Base-by-base conservation (phyloP, 2,797 vertebrate species). In the Pterois miles region DNA sequence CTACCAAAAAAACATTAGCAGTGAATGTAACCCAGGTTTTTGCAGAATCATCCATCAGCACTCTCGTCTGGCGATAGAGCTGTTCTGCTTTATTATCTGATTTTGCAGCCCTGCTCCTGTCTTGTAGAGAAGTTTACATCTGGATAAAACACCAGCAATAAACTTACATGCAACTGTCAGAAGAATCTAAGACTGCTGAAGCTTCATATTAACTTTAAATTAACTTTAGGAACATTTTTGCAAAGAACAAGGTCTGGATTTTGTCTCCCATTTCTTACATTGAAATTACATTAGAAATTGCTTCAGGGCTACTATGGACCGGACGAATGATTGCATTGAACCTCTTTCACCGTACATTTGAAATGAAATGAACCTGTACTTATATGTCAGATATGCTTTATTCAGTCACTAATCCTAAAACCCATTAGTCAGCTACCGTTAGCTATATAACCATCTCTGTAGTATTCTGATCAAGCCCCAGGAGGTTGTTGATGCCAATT, bases 361-460 rank as follows among this genome's bases (percentile, higher is more conserved):
- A 50, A 50, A 50, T 50, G 8, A 50, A 50, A n/a, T n/a, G 22
- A 54, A 57, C 0, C n/a, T 53, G 33, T 8, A 58, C 33, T 16
- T 33, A 12, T 16, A 65, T 33, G 2, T 60, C 56, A 70, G 36
- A 16, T 40, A 46, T 63, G 25, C 25, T 65, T 56, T 65, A 38
- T 65, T 18, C 46, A 33, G 54, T 43, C 12, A 6, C 29, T 66
- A 71, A 80, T 74, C 73, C 60, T n/a, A 25, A 76, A 82, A 74
- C 5, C 46, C 38, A 83, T 65, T 50, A 59, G 27, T 76, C 80
- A 73, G 64, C 76, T 43, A 6, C 14, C 43, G 31, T 71, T 72
- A 59, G 57, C 64, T 74, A 64, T 53, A 69, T 65, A n/a, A n/a
- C n/a, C 59, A 63, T 48, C 46, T 48, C 46, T 1, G 72, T 20